Conservation (phyloP, 2,797 vertebrate species). For the Poliocrania exsul region DNA sequence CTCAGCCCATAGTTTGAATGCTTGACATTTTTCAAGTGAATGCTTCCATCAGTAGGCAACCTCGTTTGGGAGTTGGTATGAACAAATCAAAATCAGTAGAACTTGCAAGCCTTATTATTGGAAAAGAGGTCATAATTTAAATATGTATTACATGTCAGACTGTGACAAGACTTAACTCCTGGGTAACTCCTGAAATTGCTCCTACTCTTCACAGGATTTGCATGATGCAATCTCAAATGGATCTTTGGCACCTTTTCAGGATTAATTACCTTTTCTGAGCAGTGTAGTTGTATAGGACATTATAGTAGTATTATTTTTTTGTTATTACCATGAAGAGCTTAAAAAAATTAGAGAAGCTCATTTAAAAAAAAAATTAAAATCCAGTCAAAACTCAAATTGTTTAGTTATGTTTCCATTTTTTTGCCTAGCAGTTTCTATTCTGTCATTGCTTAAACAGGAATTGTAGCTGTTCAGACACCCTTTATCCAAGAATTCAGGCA, state of each 20-base stretch:
- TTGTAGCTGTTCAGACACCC: not conserved
- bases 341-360: not conserved
- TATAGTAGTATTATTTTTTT: not conserved
- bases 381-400: not conserved
- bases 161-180: not conserved
- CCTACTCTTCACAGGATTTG: not conserved
- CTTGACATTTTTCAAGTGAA: not conserved
- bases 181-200: not conserved
- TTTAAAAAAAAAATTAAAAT: not conserved
- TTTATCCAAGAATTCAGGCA: not conserved
- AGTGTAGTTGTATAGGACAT: not conserved
- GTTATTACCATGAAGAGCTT: not conserved
- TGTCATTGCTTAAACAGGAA: not conserved
- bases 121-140: not conserved
- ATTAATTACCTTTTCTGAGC: not conserved
- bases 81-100: not conserved
- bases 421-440: fast-evolving
- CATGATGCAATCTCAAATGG: not conserved
- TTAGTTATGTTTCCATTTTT: fast-evolving
- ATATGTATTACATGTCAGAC: fast-evolving
- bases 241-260: not conserved
- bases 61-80: not conserved
- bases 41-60: not conserved
- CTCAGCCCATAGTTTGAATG: not conserved
- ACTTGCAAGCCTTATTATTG: not conserved